Evolutionary conservation across 2,113 vertebrate species (phyloP).

Genomic region (Mirounga angustirostris): DNA sequence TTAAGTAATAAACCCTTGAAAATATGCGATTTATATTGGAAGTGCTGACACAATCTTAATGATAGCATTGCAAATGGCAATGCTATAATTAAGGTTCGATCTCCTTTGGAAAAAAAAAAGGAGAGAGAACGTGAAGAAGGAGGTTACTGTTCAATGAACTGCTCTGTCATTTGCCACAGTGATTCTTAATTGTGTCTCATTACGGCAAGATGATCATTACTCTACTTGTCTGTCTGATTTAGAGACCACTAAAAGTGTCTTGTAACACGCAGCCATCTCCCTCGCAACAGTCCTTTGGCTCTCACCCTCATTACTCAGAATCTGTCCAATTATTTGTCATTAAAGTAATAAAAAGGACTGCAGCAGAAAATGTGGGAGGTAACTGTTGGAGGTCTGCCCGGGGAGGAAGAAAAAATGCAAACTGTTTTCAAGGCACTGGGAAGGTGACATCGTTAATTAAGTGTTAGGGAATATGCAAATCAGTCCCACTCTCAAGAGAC

Average conservation of each 20-base stretch:
- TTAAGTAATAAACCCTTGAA: conserved; percentile 81
- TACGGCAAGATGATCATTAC: conserved; percentile 91
- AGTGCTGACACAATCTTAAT: conserved; percentile 87
- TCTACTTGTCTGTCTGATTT: conserved; percentile 94
- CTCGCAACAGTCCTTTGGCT: conserved; percentile 90
- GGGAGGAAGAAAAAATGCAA: conserved; percentile 87
- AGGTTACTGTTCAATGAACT: conserved; percentile 92
- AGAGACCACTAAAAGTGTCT: conserved; percentile 93
- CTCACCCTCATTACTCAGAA: conserved; percentile 93
- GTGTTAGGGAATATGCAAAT: conserved; percentile 91
- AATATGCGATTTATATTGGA: conserved; percentile 84
- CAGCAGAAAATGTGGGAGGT: conserved; percentile 90
- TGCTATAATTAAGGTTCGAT: conserved; percentile 92
- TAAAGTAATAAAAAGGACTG: conserved; percentile 93
- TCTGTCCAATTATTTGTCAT: conserved; percentile 95
- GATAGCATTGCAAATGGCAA: conserved; percentile 84
- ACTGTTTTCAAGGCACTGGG: conserved; percentile 90
- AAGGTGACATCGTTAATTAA: conserved; percentile 93
- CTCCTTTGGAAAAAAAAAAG: conserved; percentile 84
- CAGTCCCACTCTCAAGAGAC: conserved; percentile 86
- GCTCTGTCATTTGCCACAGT: conserved; percentile 90
- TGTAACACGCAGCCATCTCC: conserved; percentile 90
- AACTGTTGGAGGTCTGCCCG: conserved; percentile 90
- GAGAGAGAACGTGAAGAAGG: conserved; percentile 78
- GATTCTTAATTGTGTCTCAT: conserved; percentile 93